phyloP scores from a whole-genome alignment of 1,140 invertebrate species.

The Drosophila malerkotliana region DNA sequence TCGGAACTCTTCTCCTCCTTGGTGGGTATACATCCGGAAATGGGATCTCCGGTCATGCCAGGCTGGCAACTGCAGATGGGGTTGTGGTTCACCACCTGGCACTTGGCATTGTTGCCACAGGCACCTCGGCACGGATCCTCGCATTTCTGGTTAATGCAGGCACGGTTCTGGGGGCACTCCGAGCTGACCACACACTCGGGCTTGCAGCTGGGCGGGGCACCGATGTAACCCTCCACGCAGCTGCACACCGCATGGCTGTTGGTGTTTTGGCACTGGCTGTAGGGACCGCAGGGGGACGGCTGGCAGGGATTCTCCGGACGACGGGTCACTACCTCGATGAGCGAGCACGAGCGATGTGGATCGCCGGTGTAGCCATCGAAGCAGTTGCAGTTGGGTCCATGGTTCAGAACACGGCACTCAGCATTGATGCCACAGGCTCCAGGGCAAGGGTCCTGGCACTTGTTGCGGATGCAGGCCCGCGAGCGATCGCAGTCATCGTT shows the following conservation, averaged over 20 bases:
- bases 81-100: slow-evolving; percentile 93
- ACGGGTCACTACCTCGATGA: slow-evolving; percentile 75
- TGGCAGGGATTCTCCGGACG: slow-evolving; percentile 87
- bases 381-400: slow-evolving; percentile 91
- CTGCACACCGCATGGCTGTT: slow-evolving; percentile 93
- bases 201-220: slow-evolving; percentile 90
- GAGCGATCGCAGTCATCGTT: slow-evolving; percentile 88
- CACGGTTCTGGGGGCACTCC: slow-evolving; percentile 92
- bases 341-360: slow-evolving; percentile 84
- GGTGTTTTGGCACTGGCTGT: slow-evolving; percentile 86
- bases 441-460: slow-evolving; percentile 89
- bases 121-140: slow-evolving; percentile 92
- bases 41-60: slow-evolving; percentile 91
- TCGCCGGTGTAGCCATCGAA: slow-evolving; percentile 90
- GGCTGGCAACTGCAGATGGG: slow-evolving; percentile 91
- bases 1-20: slow-evolving; percentile 72
- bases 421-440: slow-evolving; percentile 89
- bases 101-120: slow-evolving; percentile 92
- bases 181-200: slow-evolving; percentile 93
- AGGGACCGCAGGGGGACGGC: slow-evolving; percentile 92
- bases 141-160: slow-evolving; percentile 93
- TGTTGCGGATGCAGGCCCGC: slow-evolving; percentile 88
- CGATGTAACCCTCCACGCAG: slow-evolving; percentile 90
- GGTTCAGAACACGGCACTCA: slow-evolving; percentile 88
- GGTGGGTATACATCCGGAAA: slow-evolving; percentile 86